Conservation (phyloP, 2,797 vertebrate species). For the Psittacula derbiana region DNA sequence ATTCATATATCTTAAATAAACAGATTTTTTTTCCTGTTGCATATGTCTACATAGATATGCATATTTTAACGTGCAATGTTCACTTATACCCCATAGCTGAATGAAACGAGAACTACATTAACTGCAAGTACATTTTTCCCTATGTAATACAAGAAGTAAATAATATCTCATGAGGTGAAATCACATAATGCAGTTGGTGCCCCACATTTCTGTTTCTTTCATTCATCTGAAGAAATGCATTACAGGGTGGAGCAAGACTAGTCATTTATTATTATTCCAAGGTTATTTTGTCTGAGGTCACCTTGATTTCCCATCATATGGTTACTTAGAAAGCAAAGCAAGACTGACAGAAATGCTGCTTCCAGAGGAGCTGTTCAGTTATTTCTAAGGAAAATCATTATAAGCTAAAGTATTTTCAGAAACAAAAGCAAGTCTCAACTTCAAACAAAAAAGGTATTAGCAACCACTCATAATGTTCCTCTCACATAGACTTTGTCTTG, state of each 20-base stretch:
- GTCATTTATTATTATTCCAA: background rate
- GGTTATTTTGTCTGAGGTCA: background rate
- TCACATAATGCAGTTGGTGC: background rate
- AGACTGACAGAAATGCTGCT: background rate
- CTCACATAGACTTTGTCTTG: background rate
- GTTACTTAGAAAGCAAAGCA: background rate
- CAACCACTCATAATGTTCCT: background rate
- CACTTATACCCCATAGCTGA: background rate
- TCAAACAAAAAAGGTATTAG: background rate
- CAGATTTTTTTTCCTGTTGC: background rate
- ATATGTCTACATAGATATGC: background rate
- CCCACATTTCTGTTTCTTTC: background rate
- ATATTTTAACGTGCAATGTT: background rate
- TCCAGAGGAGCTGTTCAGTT: background rate
- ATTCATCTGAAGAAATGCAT: background rate
- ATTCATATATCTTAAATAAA: background rate
- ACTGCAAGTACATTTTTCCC: background rate
- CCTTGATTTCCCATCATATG: background rate
- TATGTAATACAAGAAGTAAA: background rate
- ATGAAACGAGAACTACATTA: background rate
- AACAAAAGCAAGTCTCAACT: background rate
- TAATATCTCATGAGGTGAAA: background rate
- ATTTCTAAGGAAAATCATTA: background rate
- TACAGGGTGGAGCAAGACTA: background rate
- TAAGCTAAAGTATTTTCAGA: background rate